Evolutionary conservation across 2,888 invertebrate genomes (phyloP), one percentile per base, ranked within the genome.

Genomic region (Ditula angustiorana): DNA sequence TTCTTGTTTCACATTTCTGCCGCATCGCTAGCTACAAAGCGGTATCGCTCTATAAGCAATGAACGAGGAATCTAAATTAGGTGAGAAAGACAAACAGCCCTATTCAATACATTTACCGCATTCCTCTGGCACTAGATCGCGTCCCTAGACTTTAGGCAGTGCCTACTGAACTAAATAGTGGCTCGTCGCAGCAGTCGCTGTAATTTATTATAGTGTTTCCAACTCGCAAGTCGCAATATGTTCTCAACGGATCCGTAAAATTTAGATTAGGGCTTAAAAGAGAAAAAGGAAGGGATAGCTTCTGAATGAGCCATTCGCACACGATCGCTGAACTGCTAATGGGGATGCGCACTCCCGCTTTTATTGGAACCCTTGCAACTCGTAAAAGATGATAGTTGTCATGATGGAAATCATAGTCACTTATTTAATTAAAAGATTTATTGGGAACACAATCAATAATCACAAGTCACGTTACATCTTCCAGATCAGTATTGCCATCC

Each of bases 301-400:
- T 28, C 58, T 19, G 46, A 57, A 53, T 64, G 57, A 68, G 67
- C 68, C 68, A 64, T 65, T 67, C 61, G 23, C 53, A 68, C 62
- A 58, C 64, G 62, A 71, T 72, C 70, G 61, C 58, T 66, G 63
- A 71, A 61, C 66, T 66, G 69, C 67, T 72, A 71, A 73, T 73
- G 69, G 70, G 46, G 57, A 55, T 49, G 49, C 70, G 62, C 67
- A 72, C 73, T 74, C 70, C 72, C 50, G 69, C 63, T 64, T 68
- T 68, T 64, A 60, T 66, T 59, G 66, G 69, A 68, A 71, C 71
- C 70, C 67, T 69, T 68, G 68, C 68, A 68, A 68, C 66, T 67
- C 73, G 71, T 75, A 70, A 73, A 74, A 71, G 69, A 57, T 69
- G 68, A 71, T 73, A 73, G 71, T 72, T 69, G 69, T 68, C 61